Evolutionary conservation across 2,797 vertebrate species (phyloP).

Genomic region (Rhinoraja longicauda): DNA sequence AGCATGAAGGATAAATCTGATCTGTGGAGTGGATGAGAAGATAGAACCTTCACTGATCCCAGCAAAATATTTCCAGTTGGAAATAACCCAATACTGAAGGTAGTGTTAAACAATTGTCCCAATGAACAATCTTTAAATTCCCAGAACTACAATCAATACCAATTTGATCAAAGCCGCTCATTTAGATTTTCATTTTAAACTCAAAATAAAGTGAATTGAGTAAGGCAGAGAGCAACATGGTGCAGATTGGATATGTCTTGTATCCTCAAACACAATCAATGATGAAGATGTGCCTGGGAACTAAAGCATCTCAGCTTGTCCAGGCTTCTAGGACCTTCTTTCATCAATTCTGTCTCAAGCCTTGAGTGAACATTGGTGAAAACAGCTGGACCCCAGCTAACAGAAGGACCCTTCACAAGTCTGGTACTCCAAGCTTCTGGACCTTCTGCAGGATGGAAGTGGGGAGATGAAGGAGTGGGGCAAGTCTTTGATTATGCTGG

Average conservation of each 20-base stretch:
- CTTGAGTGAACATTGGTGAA: background rate
- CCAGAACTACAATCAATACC: slow-evolving; percentile 11
- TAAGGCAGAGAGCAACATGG: slow-evolving; percentile 25
- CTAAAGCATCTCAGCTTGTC: background rate
- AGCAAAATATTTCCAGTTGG: background rate
- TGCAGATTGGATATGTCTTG: background rate
- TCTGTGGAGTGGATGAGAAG: background rate
- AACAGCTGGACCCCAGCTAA: too few relatives aligned
- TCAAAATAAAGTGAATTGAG: background rate
- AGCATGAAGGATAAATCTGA: background rate
- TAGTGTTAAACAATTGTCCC: background rate
- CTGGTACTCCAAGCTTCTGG: too few relatives aligned
- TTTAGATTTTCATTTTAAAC: background rate
- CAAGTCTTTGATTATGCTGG: too few relatives aligned
- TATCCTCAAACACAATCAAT: background rate
- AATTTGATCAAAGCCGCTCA: background rate
- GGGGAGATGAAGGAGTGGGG: too few relatives aligned
- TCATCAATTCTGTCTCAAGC: background rate
- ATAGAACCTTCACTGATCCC: background rate
- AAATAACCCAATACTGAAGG: background rate
- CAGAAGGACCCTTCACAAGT: too few relatives aligned
- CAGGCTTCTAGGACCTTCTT: background rate
- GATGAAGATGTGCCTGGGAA: slow-evolving; percentile 7
- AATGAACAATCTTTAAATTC: background rate
- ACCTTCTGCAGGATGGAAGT: too few relatives aligned